Base-by-base conservation (phyloP, 2,113 vertebrate genomes). In the Hydropotes inermis region DNA sequence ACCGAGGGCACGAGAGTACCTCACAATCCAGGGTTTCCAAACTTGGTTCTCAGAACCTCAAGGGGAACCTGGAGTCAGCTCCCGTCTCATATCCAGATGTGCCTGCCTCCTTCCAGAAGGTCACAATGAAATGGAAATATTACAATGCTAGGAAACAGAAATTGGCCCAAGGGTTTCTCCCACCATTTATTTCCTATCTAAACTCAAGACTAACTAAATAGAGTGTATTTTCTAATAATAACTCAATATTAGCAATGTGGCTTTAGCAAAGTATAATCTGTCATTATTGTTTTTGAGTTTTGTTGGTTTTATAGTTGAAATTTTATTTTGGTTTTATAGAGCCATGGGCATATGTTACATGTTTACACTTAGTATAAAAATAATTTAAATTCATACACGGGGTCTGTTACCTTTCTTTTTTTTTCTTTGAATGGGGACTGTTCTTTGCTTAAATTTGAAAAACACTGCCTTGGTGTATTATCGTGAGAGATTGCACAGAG, bases 321-420 rank as follows among this genome's bases (percentile, higher is more conserved):
- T 39, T 67, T 94, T 97, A 95, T 89, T 95, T 97, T 95, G 39
- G 52, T 67, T 94, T 97, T 74, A 54, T 76, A 87, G 43, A 96
- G 39, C 78, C 39, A 84, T 54, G 52, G 90, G 74, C 57, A 95
- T 97, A 94, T 95, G 92, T 95, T 97, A 57, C 33, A 86, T 92
- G 52, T 64, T 74, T 97, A n/a, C 28, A 87, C 28, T 91, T 91
- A 86, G 27, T 91, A 93, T 94, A 93, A 96, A 96, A 93, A 91
- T 87, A 89, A 95, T 93, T 96, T 93, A 93, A 95, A 93, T 96
- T 92, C 70, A 95, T 82, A 86, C 54, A 55, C 27, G 45, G 50
- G 36, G n/a, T 85, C 50, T 39, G 19, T 27, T 90, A 61, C 39
- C 39, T 27, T 82, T 43, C n/a, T 16, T 61, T 87, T 30, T 92